These are phyloP conservation scores for Pangasius krempfi DNA, from an alignment of 2,797 vertebrate genomes.

Conservation along the genomic window DNA sequence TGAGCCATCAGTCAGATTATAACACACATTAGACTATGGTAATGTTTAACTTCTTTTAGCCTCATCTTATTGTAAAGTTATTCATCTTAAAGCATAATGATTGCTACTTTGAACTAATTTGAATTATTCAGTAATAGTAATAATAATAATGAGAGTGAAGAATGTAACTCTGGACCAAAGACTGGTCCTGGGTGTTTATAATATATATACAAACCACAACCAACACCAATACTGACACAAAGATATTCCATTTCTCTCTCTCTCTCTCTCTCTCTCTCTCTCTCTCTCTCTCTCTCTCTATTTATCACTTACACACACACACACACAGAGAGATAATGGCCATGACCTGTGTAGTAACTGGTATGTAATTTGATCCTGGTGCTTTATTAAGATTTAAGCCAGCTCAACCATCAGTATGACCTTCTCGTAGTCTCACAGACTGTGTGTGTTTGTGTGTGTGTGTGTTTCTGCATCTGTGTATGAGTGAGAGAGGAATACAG, in stretches of 20 bases:
- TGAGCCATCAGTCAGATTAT: neutral
- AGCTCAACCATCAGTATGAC: slow-evolving; percentile 46
- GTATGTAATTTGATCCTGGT: slow-evolving; percentile 51
- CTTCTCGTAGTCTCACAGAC: slow-evolving; percentile 14
- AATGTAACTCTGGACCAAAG: neutral
- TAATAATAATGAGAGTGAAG: neutral
- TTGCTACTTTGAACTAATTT: neutral
- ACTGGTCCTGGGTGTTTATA: neutral
- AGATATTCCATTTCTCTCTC: neutral
- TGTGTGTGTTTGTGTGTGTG: neutral
- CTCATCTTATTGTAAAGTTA: neutral
- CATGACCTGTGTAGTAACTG: slow-evolving; percentile 30
- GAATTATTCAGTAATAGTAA: neutral
- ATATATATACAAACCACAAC: neutral
- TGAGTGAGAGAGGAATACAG: neutral
- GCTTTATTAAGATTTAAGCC: slow-evolving; percentile 49
- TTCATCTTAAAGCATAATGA: neutral
- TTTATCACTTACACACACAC: neutral
- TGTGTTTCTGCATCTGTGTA: neutral
- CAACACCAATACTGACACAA: neutral
- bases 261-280: neutral
- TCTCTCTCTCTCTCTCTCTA: neutral
- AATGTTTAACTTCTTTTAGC: neutral
- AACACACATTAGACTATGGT: neutral
- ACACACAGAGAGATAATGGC: slow-evolving; percentile 18